Base-by-base conservation (phyloP, 2,113 vertebrate species). In the Cranoglanis bouderius region DNA sequence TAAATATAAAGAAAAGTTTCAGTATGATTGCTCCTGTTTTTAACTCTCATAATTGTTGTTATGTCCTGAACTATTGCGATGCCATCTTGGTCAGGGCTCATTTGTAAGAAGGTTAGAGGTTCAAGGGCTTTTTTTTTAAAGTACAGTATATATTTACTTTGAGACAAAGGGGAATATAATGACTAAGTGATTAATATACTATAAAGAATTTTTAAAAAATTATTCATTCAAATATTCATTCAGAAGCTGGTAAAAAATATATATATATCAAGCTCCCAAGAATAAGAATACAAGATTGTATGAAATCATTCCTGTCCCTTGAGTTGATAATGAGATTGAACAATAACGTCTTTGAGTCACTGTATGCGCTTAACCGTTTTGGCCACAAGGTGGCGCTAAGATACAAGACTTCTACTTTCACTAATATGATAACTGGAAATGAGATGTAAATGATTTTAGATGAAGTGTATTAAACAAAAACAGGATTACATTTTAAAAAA, bases 381-480 rank as follows among this genome's bases (percentile, higher is more conserved):
- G 2, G 80, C 93, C 95, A 95, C 90, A 89, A 90, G 95, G 86
- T 90, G 94, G 95, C 43, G 82, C 84, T 82, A 90, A 19, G 63
- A 18, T 84, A 57, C 72, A 53, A 29, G 29, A 53, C 43, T 51
- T 85, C 4, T 8, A 61, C 5, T 16, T 59, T 26, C 4, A 59
- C 32, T 40, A 14, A 26, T 83, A 12, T 16, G 12, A 43, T 10
- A 46, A 59, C 38, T 32, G 63, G 24, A 86, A 46, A 78, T 61
- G 19, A 26, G 53, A 74, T 29, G 21, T 9, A 40, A 86, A 40
- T 35, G 43, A 24, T 40, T n/a, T 29, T 57, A 43, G 35, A 53
- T 85, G 46, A 55, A 86, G 35, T 38, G 6, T 19, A n/a, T 8
- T 40, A 61, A 75, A 86, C 14, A 10, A 77, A 61, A 18, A 5